A percentile compares a stretch with the other conserved stretches of the same genome.
These are phyloP conservation scores for Hypena proboscidalis DNA, from an alignment of 2,888 invertebrate species.

Conservation along the genomic window DNA sequence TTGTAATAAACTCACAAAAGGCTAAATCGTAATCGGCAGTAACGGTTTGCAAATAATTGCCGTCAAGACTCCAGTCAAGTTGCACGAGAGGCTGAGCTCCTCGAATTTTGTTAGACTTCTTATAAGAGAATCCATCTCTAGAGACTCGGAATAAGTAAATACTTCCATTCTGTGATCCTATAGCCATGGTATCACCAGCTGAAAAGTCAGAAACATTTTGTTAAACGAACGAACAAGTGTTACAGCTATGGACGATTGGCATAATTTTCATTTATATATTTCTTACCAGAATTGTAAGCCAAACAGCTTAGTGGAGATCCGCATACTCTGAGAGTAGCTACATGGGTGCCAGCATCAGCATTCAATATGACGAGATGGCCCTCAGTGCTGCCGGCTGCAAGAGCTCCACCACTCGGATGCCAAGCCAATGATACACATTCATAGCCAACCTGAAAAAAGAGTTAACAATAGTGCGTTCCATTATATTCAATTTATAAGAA, in stretches of 20 bases:
- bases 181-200: constrained; percentile 95
- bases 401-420: constrained; percentile 94
- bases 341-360: constrained; percentile 93
- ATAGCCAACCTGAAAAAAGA: constrained; percentile 87
- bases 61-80: constrained; percentile 96
- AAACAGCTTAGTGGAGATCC: constrained; percentile 95
- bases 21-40: constrained; percentile 95
- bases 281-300: constrained; percentile 93
- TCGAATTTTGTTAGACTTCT: constrained; percentile 94
- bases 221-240: too few species aligned
- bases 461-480: too few species aligned
- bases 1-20: constrained; percentile 88
- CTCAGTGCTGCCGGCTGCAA: constrained; percentile 95
- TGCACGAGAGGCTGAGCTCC: constrained; percentile 94
- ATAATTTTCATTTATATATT: background rate
- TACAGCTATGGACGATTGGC: too few species aligned
- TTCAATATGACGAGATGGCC: constrained; percentile 95
- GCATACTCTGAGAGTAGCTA: constrained; percentile 94
- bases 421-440: constrained; percentile 95
- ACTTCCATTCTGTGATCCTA: constrained; percentile 96
- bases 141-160: constrained; percentile 90
- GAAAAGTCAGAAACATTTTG: constrained; percentile 41
- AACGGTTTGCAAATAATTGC: constrained; percentile 94
- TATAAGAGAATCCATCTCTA: constrained; percentile 95
- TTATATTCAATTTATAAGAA: too few species aligned